Evolutionary conservation across 2,888 invertebrate species (phyloP).

Genomic region (Amphipyra tragopoginis): DNA sequence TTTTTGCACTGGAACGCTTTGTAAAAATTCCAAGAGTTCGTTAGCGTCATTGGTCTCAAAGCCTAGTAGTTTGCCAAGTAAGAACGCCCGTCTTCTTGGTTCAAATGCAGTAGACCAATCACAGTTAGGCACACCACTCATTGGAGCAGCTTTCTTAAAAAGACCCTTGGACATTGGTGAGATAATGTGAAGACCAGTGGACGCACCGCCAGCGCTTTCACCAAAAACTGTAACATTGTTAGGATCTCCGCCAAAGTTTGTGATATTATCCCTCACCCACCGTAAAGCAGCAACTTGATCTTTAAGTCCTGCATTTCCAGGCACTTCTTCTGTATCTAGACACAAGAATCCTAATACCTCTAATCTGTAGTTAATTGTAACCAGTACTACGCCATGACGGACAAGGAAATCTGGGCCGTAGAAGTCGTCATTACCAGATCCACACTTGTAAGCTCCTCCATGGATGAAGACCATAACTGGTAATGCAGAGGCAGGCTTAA

Average conservation of each 20-base stretch:
- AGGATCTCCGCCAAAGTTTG: constrained; percentile 69
- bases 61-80: constrained; percentile 69
- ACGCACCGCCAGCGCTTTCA: constrained; percentile 71
- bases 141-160: constrained; percentile 66
- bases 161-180: constrained; percentile 72
- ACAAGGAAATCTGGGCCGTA: constrained; percentile 74
- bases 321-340: constrained; percentile 67
- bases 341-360: constrained; percentile 69
- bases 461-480: constrained; percentile 76
- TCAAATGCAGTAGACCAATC: constrained; percentile 68
- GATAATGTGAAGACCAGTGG: constrained; percentile 61
- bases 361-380: constrained; percentile 73
- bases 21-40: constrained; percentile 69
- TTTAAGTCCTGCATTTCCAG: constrained; percentile 73
- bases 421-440: constrained; percentile 65
- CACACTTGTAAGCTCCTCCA: constrained; percentile 70
- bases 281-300: constrained; percentile 70
- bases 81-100: constrained; percentile 66
- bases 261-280: constrained; percentile 70
- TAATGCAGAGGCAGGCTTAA: constrained; percentile 51
- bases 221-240: constrained; percentile 71
- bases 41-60: constrained; percentile 66
- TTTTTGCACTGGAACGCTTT: constrained; percentile 66
- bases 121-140: constrained; percentile 69
- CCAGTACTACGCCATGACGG: constrained; percentile 66